These are phyloP conservation scores for Desoria tigrina DNA, from an alignment of 2,888 invertebrate genomes.

Conservation along the genomic window DNA sequence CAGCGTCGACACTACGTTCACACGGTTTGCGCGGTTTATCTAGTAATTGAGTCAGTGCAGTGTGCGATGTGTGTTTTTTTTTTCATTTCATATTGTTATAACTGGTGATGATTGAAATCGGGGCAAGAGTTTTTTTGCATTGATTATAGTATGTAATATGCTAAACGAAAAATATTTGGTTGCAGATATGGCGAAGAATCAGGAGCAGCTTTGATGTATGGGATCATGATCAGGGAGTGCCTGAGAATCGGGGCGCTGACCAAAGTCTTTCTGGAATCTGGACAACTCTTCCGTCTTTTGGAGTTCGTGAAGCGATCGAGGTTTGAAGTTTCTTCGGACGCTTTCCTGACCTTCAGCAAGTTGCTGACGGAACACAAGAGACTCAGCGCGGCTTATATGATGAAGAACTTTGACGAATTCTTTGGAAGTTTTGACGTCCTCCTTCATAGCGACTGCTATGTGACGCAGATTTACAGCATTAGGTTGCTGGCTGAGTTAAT, in stretches of 20 bases:
- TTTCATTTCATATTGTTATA: too few species aligned
- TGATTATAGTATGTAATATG: too few species aligned
- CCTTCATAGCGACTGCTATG: not conserved
- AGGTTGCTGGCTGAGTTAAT: not conserved
- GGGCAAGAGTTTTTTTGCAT: too few species aligned
- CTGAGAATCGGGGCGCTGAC: not conserved
- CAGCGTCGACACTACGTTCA: too few species aligned
- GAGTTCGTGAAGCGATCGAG: conserved; percentile 3
- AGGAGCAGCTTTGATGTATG: conserved; percentile 2
- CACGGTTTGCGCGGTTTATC: too few species aligned
- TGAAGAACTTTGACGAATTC: conserved; percentile 5
- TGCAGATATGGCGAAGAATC: not conserved
- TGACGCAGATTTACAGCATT: conserved; percentile 6
- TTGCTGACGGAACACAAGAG: conserved; percentile 8
- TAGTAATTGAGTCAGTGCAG: too few species aligned
- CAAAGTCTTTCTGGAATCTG: not conserved
- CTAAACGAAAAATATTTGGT: too few species aligned
- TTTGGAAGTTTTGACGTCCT: not conserved
- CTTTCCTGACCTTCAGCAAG: conserved; percentile 1
- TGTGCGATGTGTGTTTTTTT: too few species aligned
- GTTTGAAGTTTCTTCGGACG: conserved; percentile 11
- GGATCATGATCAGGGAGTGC: conserved; percentile 17
- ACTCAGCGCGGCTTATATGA: not conserved
- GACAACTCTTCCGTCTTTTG: conserved; percentile 9
- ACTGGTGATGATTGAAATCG: too few species aligned